Base-by-base conservation (phyloP, 2,888 invertebrate species). In the Trichopoda pennipes region DNA sequence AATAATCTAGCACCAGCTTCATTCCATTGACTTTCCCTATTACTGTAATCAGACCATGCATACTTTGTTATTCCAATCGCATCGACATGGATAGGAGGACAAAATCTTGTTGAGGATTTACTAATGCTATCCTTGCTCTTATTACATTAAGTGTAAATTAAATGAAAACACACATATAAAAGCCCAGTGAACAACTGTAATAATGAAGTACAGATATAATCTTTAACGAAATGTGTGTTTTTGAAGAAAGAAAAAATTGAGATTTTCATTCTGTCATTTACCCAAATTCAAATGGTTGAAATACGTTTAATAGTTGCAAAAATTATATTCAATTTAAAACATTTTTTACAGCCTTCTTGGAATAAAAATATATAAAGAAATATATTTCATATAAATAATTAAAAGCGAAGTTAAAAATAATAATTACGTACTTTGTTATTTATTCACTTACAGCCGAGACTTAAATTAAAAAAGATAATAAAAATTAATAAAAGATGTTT, bases 91-190 rank as follows among this genome's bases (percentile, higher is more conserved):
- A 49, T 10, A n/a, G 56, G 14, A 42, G 44, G 53, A 55, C 19
- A 16, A 16, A 35, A 17, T 17, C 21, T 17, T 16, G 21, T 9
- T n/a, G 49, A 60, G 66, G 53, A 72, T 66, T 53, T 17, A 44
- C 69, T 81, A 78, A 81, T 81, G 63, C 78, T 64, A 1, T 66
- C 64, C 76, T 81, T 72, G 51, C 70, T 73, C 72, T 61, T 81
- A 72, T 61, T 81, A 73, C 53, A 78, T 75, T 74, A 55, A 70
- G 81, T 78, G 81, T 78, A 81, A 81, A 81, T 81, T 81, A 78
- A 81, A 81, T 81, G 78, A 81, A 81, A 81, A 81, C 81, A 81
- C 63, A 68, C 66, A 81, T 47, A 78, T 73, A 68, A 81, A 77
- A 81, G 77, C 61, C 35, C 78, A 23, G 35, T 38, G 61, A 69